phyloP scores from a whole-genome alignment of 2,113 vertebrate genomes.

The Macquaria australasica region DNA sequence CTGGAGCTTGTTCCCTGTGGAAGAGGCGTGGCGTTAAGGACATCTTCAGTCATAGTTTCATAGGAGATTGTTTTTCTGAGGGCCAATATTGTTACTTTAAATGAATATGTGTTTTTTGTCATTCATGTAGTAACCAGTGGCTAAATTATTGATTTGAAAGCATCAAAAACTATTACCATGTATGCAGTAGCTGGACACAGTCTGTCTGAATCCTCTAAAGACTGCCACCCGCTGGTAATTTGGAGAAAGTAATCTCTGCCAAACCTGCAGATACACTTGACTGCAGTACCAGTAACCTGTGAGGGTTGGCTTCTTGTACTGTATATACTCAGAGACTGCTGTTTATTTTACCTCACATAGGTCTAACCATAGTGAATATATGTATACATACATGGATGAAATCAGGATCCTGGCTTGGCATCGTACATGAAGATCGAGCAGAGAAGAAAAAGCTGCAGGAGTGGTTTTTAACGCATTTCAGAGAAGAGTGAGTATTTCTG shows the following conservation, averaged over 20 bases:
- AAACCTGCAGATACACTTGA: constrained; percentile 43
- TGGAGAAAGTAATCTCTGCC: constrained; percentile 47
- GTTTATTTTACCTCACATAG: constrained; percentile 78
- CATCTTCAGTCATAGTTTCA: constrained; percentile 48
- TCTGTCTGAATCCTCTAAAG: constrained; percentile 66
- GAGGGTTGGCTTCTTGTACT: constrained; percentile 60
- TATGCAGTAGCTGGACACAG: constrained; percentile 70
- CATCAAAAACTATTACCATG: constrained; percentile 57
- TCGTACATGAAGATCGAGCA: constrained; percentile 28
- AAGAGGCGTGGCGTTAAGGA: constrained; percentile 38
- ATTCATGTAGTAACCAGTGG: constrained; percentile 68
- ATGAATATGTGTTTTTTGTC: constrained; percentile 57
- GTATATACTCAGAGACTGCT: constrained; percentile 76
- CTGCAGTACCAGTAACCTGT: constrained; percentile 50
- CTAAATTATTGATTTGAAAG: constrained; percentile 66
- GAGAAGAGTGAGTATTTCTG: constrained; percentile 64
- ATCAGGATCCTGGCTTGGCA: constrained; percentile 29
- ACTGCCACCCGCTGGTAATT: constrained; percentile 70
- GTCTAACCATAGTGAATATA: constrained; percentile 64
- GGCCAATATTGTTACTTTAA: constrained; percentile 57
- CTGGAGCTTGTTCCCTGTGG: constrained; percentile 49
- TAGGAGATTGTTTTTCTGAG: constrained; percentile 37
- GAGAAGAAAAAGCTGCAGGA: constrained; percentile 28
- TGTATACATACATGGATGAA: constrained; percentile 45
- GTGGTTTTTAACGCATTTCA: constrained; percentile 61